A percentile compares a stretch with the other conserved stretches of the same genome.
Conservation (phyloP, 1,140 invertebrate species). For the Pseudomyrmex pallidus region DNA sequence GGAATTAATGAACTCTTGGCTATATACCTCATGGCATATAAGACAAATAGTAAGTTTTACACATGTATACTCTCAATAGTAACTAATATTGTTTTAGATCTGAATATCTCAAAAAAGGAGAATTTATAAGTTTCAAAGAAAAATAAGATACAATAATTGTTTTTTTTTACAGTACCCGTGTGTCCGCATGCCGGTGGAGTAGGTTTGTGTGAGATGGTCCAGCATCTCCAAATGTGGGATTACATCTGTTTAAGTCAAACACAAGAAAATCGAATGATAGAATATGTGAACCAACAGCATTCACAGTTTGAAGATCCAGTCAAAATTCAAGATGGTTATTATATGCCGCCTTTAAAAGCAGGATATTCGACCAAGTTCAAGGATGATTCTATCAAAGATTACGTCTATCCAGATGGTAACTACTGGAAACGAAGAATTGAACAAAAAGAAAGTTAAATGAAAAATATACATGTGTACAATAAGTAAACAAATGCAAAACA, state of each 20-base stretch:
- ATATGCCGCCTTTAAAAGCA: conserved; percentile 88
- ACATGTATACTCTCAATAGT: not conserved
- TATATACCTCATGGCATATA: conserved; percentile 95
- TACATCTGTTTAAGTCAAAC: conserved; percentile 90
- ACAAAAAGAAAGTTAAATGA: conserved; percentile 67
- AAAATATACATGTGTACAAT: too few species aligned
- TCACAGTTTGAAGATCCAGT: conserved; percentile 93
- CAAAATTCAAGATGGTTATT: conserved; percentile 85
- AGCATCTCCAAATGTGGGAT: conserved; percentile 96
- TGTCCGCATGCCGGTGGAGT: conserved; percentile 97
- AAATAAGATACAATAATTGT: conserved; percentile 11
- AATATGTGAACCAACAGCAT: conserved; percentile 95
- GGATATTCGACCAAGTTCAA: conserved; percentile 94
- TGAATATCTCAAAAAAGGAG: not conserved
- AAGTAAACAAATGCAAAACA: too few species aligned
- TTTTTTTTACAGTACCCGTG: conserved; percentile 90
- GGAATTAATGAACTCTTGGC: conserved; percentile 95
- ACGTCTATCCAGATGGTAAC: conserved; percentile 90
- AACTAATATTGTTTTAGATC: not conserved
- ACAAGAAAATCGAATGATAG: conserved; percentile 90
- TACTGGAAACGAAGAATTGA: conserved; percentile 89
- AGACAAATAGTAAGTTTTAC: conserved; percentile 87
- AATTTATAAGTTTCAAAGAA: not conserved
- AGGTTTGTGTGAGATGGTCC: conserved; percentile 96
- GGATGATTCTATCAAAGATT: conserved; percentile 88